Evolutionary conservation across 2,797 vertebrate genomes (phyloP).

Genomic region (Parauchenoglanis ngamensis): DNA sequence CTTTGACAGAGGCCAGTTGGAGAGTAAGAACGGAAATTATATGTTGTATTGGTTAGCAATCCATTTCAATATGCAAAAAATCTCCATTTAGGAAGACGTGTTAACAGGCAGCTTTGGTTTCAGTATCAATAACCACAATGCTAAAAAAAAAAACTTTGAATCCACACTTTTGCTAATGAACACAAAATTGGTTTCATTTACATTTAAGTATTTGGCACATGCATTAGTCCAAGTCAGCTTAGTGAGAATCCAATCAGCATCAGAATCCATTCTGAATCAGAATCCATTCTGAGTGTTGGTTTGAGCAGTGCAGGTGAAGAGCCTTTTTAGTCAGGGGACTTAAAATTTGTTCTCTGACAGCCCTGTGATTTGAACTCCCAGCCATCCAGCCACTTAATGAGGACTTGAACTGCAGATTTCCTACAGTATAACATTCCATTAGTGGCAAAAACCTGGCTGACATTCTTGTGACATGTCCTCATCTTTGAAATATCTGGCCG

Average conservation of each 20-base stretch:
- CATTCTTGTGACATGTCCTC: not conserved
- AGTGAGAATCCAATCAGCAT: conserved; percentile 22
- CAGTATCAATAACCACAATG: not conserved
- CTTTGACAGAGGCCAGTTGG: conserved; percentile 61
- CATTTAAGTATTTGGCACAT: not conserved
- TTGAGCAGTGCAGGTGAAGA: not conserved
- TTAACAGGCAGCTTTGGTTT: not conserved
- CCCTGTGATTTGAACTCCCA: not conserved
- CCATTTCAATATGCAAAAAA: conserved; percentile 45
- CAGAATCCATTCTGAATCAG: too few species aligned
- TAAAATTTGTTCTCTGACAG: not conserved
- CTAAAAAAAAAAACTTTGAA: not conserved
- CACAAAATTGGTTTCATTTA: not conserved
- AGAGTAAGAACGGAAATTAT: conserved; percentile 63
- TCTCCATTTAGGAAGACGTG: not conserved
- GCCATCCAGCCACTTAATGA: not conserved
- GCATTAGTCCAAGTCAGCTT: not conserved
- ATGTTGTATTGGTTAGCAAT: conserved; percentile 62
- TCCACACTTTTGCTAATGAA: not conserved
- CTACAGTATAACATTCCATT: not conserved
- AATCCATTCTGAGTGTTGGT: not conserved
- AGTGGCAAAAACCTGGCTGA: not conserved
- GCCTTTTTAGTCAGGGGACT: not conserved
- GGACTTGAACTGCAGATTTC: not conserved
- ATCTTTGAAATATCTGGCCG: not conserved